A percentile compares a stretch with the other conserved stretches of the same genome.
These are phyloP conservation scores for Aurelia sp. DNA, from an alignment of 30 jellyfish, hydroid and myxozoan species.

Conservation along the genomic window DNA sequence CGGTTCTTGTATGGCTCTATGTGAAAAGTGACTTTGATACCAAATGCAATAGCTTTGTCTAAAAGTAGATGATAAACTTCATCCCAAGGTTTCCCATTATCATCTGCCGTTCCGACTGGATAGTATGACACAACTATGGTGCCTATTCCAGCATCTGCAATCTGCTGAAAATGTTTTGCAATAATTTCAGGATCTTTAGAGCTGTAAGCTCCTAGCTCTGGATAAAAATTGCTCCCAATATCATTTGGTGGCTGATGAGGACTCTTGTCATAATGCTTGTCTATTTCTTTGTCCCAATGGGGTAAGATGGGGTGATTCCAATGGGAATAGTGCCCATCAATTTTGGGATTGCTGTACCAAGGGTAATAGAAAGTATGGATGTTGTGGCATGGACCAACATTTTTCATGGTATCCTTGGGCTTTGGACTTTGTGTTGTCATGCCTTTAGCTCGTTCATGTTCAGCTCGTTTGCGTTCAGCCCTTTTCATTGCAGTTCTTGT, in stretches of 20 bases:
- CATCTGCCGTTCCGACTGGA: slow-evolving; percentile 91
- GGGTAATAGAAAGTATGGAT: slow-evolving; percentile 94
- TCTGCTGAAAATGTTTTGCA: slow-evolving; percentile 67
- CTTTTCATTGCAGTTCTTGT: too few species aligned
- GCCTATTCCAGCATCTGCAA: slow-evolving; percentile 80
- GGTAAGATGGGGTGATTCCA: slow-evolving; percentile 93
- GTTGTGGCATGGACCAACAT: slow-evolving; percentile 56
- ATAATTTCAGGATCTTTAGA: slow-evolving; percentile 83
- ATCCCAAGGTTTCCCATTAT: slow-evolving; percentile 93
- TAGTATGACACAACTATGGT: slow-evolving; percentile 90
- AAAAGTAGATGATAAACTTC: slow-evolving; percentile 57
- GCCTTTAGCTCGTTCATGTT: neutral
- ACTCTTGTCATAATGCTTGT: slow-evolving; percentile 39
- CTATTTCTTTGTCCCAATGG: slow-evolving; percentile 88
- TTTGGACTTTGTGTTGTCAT: too few species aligned
- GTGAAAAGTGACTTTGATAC: slow-evolving; percentile 84
- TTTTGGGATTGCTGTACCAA: slow-evolving; percentile 93
- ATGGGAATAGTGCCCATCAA: slow-evolving; percentile 82
- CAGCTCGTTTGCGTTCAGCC: neutral
- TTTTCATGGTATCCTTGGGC: neutral
- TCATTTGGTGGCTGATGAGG: slow-evolving; percentile 90
- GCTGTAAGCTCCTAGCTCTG: slow-evolving; percentile 86
- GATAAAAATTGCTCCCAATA: slow-evolving; percentile 92
- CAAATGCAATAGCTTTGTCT: slow-evolving; percentile 66
- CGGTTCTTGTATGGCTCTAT: slow-evolving; percentile 92